These are phyloP conservation scores for Cenopis cana DNA, from an alignment of 2,888 invertebrate genomes.

Conservation along the genomic window DNA sequence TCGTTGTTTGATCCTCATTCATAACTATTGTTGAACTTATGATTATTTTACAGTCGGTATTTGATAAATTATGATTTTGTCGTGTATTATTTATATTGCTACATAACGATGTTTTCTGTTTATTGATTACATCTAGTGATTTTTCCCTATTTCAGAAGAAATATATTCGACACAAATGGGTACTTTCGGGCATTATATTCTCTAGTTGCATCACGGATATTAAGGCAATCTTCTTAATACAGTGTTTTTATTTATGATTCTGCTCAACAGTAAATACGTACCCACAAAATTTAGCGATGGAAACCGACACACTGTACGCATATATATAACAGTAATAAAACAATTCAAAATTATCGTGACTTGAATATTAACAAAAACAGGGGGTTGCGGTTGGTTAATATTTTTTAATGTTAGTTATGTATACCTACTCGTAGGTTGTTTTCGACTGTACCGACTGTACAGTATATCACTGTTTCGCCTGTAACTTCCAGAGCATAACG, in stretches of 20 bases:
- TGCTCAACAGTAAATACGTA: neutral
- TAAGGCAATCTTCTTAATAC: neutral
- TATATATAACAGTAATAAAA: neutral
- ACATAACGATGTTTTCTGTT: neutral
- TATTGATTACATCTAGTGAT: too few relatives aligned
- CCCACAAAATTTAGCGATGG: neutral
- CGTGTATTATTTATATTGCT: neutral
- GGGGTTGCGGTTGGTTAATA: too few relatives aligned
- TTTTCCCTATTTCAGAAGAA: too few relatives aligned
- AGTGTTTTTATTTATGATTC: neutral
- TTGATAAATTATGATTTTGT: too few relatives aligned
- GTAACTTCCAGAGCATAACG: slow-evolving; percentile 30
- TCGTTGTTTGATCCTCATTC: too few relatives aligned
- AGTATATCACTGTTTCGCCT: slow-evolving; percentile 11
- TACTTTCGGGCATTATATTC: too few relatives aligned
- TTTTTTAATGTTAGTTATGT: too few relatives aligned
- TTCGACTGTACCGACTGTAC: slow-evolving; percentile 5
- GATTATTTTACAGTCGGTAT: too few relatives aligned
- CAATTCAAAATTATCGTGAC: neutral
- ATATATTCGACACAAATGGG: too few relatives aligned
- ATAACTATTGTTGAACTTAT: too few relatives aligned
- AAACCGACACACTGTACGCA: neutral
- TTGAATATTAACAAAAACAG: neutral
- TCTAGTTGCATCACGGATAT: neutral
- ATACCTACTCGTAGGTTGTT: neutral